Evolutionary conservation across 2,113 vertebrate genomes (phyloP).

Genomic region (Ictidomys tridecemlineatus): DNA sequence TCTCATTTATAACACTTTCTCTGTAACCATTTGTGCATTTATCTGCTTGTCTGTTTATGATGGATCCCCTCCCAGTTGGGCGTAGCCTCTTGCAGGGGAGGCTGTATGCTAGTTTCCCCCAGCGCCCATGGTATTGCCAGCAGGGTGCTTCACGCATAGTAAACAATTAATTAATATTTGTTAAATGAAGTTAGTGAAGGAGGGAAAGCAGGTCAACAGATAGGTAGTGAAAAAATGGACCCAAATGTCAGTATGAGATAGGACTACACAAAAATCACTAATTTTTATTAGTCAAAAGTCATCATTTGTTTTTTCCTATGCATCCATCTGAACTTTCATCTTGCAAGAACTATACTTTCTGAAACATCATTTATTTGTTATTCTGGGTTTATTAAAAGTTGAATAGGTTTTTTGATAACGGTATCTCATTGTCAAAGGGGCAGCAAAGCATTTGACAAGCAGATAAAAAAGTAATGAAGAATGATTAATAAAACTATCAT

Average conservation of each 20-base stretch:
- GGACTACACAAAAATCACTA: not conserved
- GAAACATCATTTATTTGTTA: constrained; percentile 56
- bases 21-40: not conserved
- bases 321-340: not conserved
- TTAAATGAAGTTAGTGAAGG: not conserved
- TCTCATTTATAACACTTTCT: not conserved
- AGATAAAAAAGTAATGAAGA: constrained; percentile 74
- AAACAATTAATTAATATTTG: not conserved
- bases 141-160: not conserved
- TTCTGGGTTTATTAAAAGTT: constrained; percentile 56
- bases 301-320: not conserved
- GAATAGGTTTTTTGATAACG: constrained; percentile 63
- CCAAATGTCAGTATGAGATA: not conserved
- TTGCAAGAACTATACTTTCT: not conserved
- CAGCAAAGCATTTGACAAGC: constrained; percentile 69
- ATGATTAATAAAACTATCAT: constrained; percentile 78
- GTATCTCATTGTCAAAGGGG: constrained; percentile 47
- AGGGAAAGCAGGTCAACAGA: not conserved
- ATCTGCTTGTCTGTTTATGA: not conserved
- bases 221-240: not conserved
- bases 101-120: not conserved
- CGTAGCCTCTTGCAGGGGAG: not conserved
- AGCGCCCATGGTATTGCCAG: too few species aligned
- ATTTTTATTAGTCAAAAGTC: not conserved
- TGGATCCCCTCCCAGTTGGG: not conserved